Evolutionary conservation across 2,113 vertebrate genomes (phyloP).

Genomic region (Sinocyclocheilus grahami): DNA sequence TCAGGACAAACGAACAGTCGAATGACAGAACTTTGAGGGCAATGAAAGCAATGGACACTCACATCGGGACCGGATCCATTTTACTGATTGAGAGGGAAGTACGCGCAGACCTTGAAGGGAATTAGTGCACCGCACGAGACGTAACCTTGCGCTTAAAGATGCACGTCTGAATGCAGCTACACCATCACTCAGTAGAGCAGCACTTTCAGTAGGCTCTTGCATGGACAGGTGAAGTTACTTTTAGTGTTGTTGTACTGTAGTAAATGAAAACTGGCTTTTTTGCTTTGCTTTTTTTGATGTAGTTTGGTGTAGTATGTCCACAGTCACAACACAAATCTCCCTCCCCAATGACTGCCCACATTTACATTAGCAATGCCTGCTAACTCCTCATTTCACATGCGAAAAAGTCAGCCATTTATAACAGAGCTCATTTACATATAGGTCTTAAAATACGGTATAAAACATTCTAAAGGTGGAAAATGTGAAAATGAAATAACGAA

Average conservation of each 20-base stretch:
- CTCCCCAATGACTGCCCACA: not conserved
- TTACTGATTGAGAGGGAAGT: slow-evolving; percentile 49
- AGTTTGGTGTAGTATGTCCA: not conserved
- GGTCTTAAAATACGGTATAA: not conserved
- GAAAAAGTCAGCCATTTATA: not conserved
- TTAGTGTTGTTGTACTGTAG: not conserved
- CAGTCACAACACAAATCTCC: not conserved
- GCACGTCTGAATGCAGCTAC: slow-evolving; percentile 1
- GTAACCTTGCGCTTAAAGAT: slow-evolving; percentile 55
- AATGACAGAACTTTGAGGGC: slow-evolving; percentile 42
- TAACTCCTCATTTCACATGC: not conserved
- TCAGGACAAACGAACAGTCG: slow-evolving; percentile 42
- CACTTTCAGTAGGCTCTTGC: not conserved
- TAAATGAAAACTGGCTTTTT: not conserved
- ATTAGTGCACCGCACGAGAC: slow-evolving; percentile 43
- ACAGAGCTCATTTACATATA: not conserved
- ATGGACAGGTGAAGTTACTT: not conserved
- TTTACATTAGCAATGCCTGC: not conserved
- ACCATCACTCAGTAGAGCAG: not conserved
- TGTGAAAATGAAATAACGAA: not conserved
- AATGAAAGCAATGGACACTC: slow-evolving; percentile 46
- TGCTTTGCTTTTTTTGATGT: not conserved
- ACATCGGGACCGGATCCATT: slow-evolving; percentile 40
- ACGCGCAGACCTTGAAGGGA: slow-evolving; percentile 51
- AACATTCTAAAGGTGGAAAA: not conserved